Conservation (phyloP, 2,888 invertebrate species). For the Lycia hirtaria region DNA sequence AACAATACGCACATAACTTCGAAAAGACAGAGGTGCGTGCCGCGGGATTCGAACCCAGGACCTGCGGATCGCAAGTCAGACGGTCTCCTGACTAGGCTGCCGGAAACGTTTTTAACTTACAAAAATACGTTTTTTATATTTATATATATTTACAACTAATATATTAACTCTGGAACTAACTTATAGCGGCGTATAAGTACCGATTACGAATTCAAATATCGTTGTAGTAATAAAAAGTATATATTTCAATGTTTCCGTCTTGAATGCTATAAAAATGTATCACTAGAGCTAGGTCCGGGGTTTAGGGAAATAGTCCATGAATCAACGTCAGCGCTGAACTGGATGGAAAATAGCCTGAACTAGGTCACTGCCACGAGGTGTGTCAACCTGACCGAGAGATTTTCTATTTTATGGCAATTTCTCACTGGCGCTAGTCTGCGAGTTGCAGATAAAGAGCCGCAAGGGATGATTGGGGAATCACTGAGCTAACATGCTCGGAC, state of each 20-base stretch:
- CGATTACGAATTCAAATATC: no score
- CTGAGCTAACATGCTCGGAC: background rate
- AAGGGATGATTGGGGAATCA: background rate
- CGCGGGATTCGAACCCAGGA: no score
- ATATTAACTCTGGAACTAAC: no score
- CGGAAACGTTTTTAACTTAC: no score
- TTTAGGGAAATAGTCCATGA: constrained; percentile 12
- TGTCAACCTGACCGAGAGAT: constrained; percentile 24
- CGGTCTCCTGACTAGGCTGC: no score
- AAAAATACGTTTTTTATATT: no score
- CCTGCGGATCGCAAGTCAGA: no score
- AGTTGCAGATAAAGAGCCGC: background rate
- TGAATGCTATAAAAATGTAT: background rate
- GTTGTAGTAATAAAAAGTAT: background rate
- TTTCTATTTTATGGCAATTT: constrained; percentile 27
- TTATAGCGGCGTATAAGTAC: no score
- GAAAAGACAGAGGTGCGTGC: no score
- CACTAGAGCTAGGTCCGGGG: background rate
- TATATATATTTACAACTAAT: no score
- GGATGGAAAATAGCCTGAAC: constrained; percentile 30
- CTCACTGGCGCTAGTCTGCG: constrained; percentile 21
- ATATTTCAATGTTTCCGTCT: background rate
- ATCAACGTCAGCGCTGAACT: constrained; percentile 29
- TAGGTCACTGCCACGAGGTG: constrained; percentile 22
- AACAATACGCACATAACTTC: no score